phyloP scores from a whole-genome alignment of 2,797 vertebrate species.

The Eutrigla gurnardus region DNA sequence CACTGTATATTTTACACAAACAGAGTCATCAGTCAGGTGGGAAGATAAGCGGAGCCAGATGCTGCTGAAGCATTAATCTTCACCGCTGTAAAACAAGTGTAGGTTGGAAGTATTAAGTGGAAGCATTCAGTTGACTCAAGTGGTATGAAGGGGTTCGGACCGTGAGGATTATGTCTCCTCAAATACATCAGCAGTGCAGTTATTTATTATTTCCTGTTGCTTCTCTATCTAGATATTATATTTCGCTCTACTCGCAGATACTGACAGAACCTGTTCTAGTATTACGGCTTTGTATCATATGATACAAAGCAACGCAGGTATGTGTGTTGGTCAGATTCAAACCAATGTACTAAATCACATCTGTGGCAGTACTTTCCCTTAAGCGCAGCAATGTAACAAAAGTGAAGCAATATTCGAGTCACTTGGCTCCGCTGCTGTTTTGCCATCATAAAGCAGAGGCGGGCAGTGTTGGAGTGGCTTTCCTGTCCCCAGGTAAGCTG shows the following conservation, averaged over 20 bases:
- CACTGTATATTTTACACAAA: conserved; percentile 23
- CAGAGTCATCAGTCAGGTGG: conserved; percentile 32
- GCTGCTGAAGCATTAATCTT: conserved; percentile 21
- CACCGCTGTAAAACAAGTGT: conserved; percentile 38
- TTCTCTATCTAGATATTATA: neutral
- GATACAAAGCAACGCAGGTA: conserved; percentile 4
- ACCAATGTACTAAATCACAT: conserved; percentile 53
- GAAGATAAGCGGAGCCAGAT: conserved; percentile 45
- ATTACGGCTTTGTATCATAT: conserved; percentile 19
- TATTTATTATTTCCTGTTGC: conserved; percentile 35
- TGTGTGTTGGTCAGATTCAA: conserved; percentile 29
- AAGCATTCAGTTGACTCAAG: conserved; percentile 39
- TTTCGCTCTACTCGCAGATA: neutral
- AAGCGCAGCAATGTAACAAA: conserved; percentile 55
- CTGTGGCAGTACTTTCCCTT: conserved; percentile 38
- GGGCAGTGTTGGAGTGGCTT: conserved; percentile 30
- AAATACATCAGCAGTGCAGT: conserved; percentile 23
- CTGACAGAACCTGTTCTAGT: conserved; percentile 8
- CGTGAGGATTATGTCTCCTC: conserved; percentile 22
- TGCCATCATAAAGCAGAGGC: conserved; percentile 50
- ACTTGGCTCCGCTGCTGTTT: conserved; percentile 42
- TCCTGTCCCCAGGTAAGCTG: conserved; percentile 73
- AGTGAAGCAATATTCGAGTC: conserved; percentile 53
- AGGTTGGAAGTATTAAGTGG: conserved; percentile 41
- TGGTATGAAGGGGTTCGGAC: neutral